Conservation (phyloP, 2,888 invertebrate genomes). For the Autographa gamma region DNA sequence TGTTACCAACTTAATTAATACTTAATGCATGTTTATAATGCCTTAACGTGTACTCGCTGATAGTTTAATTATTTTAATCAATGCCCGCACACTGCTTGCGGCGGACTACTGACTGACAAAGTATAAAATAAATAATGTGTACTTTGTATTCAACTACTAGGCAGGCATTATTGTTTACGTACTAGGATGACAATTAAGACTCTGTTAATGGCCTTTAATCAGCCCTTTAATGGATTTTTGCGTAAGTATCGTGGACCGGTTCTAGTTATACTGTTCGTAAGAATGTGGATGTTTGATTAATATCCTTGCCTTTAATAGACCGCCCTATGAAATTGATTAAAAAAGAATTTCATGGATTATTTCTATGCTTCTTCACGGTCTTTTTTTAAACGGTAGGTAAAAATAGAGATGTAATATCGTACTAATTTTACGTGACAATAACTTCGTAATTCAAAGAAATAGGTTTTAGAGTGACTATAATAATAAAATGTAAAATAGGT, state of each 20-base stretch:
- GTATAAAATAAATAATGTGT: conserved; percentile 64
- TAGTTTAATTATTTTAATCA: conserved; percentile 79
- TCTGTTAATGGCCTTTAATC: conserved; percentile 36
- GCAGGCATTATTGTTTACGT: conserved; percentile 36
- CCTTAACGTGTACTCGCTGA: conserved; percentile 73
- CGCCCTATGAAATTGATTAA: conserved; percentile 34
- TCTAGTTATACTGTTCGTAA: conserved; percentile 8
- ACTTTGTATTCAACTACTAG: conserved; percentile 38
- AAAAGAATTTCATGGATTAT: conserved; percentile 26
- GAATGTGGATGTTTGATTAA: conserved; percentile 13
- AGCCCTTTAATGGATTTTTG: conserved; percentile 33
- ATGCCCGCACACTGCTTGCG: conserved; percentile 48
- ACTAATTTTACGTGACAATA: not conserved
- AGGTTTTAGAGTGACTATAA: not conserved
- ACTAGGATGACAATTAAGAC: conserved; percentile 46
- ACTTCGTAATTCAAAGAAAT: not conserved
- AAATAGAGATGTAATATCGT: not conserved
- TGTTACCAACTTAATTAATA: conserved; percentile 82
- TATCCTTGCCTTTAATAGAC: conserved; percentile 11
- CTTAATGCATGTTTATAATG: conserved; percentile 78
- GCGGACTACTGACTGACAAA: conserved; percentile 34
- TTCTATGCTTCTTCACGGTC: not conserved
- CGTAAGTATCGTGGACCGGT: conserved; percentile 16
- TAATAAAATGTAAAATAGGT: not conserved
- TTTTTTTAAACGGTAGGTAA: conserved; percentile 3